phyloP scores from a whole-genome alignment of 2,113 vertebrate genomes.

The Equus quagga region DNA sequence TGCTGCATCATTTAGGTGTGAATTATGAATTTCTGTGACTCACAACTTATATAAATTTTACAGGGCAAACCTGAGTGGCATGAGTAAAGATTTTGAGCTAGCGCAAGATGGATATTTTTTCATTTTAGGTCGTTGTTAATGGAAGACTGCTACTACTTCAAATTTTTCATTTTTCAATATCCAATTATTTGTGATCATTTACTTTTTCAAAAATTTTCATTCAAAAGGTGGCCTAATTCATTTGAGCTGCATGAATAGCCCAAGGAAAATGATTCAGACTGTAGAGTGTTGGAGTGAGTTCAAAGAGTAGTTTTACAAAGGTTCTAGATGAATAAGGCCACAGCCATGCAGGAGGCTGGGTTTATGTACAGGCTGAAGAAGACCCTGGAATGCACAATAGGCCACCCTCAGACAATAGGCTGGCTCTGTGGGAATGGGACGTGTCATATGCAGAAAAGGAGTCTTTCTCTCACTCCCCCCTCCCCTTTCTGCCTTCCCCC shows the following conservation, averaged over 20 bases:
- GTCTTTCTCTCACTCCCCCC: not conserved
- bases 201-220: not conserved
- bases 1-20: not conserved
- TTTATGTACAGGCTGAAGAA: not conserved
- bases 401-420: not conserved
- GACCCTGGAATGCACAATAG: no score
- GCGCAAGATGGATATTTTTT: not conserved
- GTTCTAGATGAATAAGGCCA: not conserved
- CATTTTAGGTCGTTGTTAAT: not conserved
- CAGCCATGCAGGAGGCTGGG: not conserved
- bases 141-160: not conserved
- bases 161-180: conserved; percentile 5
- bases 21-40: not conserved
- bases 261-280: not conserved
- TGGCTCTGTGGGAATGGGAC: not conserved
- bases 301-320: not conserved
- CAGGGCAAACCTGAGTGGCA: not conserved
- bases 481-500: not conserved
- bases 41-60: not conserved
- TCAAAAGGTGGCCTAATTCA: not conserved
- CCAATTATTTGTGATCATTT: not conserved
- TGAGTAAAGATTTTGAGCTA: not conserved
- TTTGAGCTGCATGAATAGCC: not conserved
- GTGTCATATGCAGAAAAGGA: not conserved
- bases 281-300: not conserved